phyloP scores from a whole-genome alignment of 2,888 invertebrate genomes.

The Xestia sexstrigata region DNA sequence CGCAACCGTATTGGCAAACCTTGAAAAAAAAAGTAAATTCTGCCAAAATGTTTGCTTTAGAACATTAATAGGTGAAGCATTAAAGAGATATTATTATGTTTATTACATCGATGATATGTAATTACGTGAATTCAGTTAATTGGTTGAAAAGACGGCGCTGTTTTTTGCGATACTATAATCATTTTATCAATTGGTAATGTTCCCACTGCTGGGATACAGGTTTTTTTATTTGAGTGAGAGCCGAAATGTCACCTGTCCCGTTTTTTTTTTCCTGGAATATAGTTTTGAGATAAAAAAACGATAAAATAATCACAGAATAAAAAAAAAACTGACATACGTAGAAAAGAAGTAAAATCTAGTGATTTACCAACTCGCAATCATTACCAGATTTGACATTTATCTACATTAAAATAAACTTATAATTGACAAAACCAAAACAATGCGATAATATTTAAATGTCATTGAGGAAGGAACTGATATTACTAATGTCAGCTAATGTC shows the following conservation, averaged over 20 bases:
- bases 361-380: background rate
- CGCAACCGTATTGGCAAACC: constrained; percentile 30
- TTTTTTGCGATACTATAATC: background rate
- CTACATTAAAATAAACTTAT: constrained; percentile 5
- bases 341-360: background rate
- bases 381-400: background rate
- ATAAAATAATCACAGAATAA: background rate
- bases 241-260: background rate
- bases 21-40: constrained; percentile 32
- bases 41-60: constrained; percentile 15
- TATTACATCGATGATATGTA: too few relatives aligned
- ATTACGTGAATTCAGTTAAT: background rate
- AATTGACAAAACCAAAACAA: constrained; percentile 16
- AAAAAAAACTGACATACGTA: background rate
- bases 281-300: background rate
- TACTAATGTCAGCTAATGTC: constrained; percentile 16
- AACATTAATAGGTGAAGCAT: constrained; percentile 17
- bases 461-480: constrained; percentile 31
- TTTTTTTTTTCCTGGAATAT: background rate
- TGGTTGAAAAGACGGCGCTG: background rate
- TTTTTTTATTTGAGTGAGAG: background rate
- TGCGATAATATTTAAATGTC: constrained; percentile 29
- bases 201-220: background rate
- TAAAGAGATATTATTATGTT: background rate
- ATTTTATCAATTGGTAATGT: background rate